phyloP scores from a whole-genome alignment of 1,140 invertebrate species.

The Aethina tumida region DNA sequence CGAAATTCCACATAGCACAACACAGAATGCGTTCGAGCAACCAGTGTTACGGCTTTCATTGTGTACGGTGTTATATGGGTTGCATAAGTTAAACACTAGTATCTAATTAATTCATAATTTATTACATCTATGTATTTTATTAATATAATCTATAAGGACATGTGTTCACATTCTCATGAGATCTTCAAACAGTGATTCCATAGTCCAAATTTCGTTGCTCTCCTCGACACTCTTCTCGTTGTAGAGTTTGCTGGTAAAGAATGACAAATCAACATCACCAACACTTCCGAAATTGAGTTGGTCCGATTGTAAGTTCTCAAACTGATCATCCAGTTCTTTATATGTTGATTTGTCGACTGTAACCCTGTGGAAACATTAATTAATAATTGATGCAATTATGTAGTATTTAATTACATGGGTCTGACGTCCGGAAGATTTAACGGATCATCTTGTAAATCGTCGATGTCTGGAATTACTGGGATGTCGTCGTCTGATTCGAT shows the following conservation, averaged over 20 bases:
- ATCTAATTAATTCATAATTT: no score
- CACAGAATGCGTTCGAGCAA: no score
- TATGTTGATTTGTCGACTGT: conserved; percentile 31
- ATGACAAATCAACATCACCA: conserved; percentile 30
- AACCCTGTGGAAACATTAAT: conserved; percentile 20
- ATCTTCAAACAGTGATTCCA: conserved; percentile 29
- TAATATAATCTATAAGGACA: no score
- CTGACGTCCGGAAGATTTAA: conserved; percentile 26
- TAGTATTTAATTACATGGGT: conserved; percentile 21
- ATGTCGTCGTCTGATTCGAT: conserved; percentile 30
- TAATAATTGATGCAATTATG: not conserved
- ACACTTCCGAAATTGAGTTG: conserved; percentile 26
- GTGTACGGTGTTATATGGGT: no score
- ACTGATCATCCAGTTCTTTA: conserved; percentile 29
- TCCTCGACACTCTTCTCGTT: conserved; percentile 30
- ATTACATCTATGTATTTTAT: no score
- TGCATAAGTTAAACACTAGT: no score
- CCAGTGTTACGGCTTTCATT: no score
- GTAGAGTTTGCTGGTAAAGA: conserved; percentile 26
- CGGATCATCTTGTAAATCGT: conserved; percentile 31
- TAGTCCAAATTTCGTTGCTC: conserved; percentile 28
- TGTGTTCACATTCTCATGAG: conserved; percentile 23
- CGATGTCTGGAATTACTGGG: conserved; percentile 34
- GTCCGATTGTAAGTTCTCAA: conserved; percentile 20
- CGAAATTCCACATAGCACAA: no score